A percentile compares a stretch with the other conserved stretches of the same genome.
Evolutionary conservation across 2,113 vertebrate species (phyloP).

Genomic region (Nerophis ophidion): DNA sequence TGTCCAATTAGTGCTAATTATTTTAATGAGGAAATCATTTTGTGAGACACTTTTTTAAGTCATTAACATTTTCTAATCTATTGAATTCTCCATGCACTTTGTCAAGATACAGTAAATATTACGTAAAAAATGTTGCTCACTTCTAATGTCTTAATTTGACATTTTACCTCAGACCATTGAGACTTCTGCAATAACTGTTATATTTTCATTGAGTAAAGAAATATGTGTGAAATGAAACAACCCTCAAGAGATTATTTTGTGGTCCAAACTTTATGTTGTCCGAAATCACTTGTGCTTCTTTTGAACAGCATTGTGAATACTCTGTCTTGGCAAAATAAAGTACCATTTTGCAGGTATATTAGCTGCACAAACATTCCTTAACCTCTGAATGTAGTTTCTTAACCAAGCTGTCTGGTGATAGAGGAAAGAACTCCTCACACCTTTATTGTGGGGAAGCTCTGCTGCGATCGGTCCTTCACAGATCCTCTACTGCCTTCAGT

Average conservation of each 20-base stretch:
- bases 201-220: not conserved
- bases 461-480: slow-evolving; percentile 94
- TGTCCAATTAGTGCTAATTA: too few relatives aligned
- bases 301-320: too few relatives aligned
- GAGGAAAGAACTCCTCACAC: slow-evolving; percentile 51
- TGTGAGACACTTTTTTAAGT: not conserved
- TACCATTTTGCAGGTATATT: not conserved
- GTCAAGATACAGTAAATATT: too few relatives aligned
- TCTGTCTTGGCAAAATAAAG: too few relatives aligned
- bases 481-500: slow-evolving; percentile 97
- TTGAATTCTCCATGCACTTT: too few relatives aligned
- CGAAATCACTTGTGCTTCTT: too few relatives aligned
- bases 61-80: too few relatives aligned
- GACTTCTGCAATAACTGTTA: too few relatives aligned
- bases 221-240: not conserved
- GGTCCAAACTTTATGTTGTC: not conserved
- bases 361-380: not conserved
- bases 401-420: not conserved
- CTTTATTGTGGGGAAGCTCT: slow-evolving; percentile 95
- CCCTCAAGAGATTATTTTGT: not conserved
- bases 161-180: too few relatives aligned
- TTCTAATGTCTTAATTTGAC: too few relatives aligned
- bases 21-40: too few relatives aligned
- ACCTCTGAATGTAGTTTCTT: not conserved
- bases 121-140: too few relatives aligned